These are phyloP conservation scores for Drosophila seguyi DNA, from an alignment of 1,140 invertebrate genomes.

Conservation along the genomic window DNA sequence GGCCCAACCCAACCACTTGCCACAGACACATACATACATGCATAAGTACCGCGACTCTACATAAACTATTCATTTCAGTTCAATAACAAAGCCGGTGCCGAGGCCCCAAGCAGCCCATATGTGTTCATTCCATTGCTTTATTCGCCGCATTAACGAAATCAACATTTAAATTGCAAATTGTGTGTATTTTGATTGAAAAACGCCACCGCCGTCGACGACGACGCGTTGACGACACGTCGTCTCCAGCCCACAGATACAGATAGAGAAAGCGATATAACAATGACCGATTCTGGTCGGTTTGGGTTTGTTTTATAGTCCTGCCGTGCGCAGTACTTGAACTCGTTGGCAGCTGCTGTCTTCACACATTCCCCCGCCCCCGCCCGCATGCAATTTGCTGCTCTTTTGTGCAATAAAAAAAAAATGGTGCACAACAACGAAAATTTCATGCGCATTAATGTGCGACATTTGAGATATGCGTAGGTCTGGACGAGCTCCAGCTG, in stretches of 20 bases:
- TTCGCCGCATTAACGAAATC: constrained; percentile 71
- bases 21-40: constrained; percentile 32
- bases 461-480: constrained; percentile 57
- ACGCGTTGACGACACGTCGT: constrained; percentile 41
- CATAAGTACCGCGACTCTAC: constrained; percentile 23
- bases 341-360: constrained; percentile 63
- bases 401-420: constrained; percentile 57
- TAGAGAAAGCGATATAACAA: constrained; percentile 14
- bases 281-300: constrained; percentile 10
- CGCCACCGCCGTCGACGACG: constrained; percentile 10
- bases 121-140: constrained; percentile 57
- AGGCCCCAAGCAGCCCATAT: constrained; percentile 54
- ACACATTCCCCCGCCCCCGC: constrained; percentile 48
- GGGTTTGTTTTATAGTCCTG: constrained; percentile 23
- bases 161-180: constrained; percentile 80
- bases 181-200: constrained; percentile 63
- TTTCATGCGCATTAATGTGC: constrained; percentile 68
- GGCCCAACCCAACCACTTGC: background rate
- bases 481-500: no score
- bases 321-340: constrained; percentile 18
- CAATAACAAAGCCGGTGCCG: constrained; percentile 51
- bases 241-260: background rate
- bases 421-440: constrained; percentile 32
- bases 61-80: constrained; percentile 68
- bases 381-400: constrained; percentile 54